Evolutionary conservation across 2,888 invertebrate species (phyloP).

Genomic region (Gnatocerus cornutus): DNA sequence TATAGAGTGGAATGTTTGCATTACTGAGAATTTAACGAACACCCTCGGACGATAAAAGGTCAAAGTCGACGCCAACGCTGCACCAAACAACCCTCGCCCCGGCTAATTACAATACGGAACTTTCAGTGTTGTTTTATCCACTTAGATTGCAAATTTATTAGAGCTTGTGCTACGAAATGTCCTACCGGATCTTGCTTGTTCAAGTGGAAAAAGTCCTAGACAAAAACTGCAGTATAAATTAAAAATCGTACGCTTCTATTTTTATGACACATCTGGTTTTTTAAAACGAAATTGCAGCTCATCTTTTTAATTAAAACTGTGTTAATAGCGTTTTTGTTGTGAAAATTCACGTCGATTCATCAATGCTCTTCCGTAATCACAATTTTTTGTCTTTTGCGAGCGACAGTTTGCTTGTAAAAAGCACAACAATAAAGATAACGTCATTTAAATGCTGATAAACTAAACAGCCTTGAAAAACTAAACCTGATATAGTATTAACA

Average conservation of each 20-base stretch:
- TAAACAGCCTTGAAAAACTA: slow-evolving; percentile 21
- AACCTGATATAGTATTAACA: slow-evolving; percentile 11
- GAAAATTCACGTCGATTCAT: no score
- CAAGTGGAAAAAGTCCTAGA: not conserved
- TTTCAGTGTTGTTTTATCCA: slow-evolving; percentile 26
- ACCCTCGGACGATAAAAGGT: slow-evolving; percentile 38
- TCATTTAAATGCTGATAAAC: slow-evolving; percentile 23
- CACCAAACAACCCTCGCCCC: slow-evolving; percentile 19
- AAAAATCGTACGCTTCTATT: no score
- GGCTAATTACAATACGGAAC: slow-evolving; percentile 36
- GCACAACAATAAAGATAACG: slow-evolving; percentile 15
- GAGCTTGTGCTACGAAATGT: not conserved
- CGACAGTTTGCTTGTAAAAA: not conserved
- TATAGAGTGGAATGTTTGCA: slow-evolving; percentile 29
- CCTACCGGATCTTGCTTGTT: not conserved
- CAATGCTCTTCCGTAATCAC: no score
- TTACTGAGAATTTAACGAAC: slow-evolving; percentile 25
- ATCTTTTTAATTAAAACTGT: no score
- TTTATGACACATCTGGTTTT: no score
- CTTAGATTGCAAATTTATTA: slow-evolving; percentile 29
- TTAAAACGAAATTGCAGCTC: no score
- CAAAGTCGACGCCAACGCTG: slow-evolving; percentile 23
- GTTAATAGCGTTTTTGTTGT: no score
- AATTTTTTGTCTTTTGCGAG: not conserved
- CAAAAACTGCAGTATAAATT: not conserved